Conservation (phyloP, 2,797 vertebrate species). For the Prunella strophiata region DNA sequence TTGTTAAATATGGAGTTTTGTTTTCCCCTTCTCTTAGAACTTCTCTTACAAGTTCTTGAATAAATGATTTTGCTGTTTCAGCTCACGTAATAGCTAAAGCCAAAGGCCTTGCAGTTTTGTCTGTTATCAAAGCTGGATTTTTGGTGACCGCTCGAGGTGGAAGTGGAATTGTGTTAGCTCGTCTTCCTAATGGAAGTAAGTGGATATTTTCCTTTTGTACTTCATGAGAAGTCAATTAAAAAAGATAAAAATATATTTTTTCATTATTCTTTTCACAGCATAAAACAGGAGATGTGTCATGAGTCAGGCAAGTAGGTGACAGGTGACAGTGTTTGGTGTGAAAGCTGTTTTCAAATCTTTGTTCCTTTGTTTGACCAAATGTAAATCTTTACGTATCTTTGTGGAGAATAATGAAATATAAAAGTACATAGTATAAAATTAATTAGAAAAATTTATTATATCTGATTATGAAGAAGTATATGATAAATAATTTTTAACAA, state of each 20-base stretch:
- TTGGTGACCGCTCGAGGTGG: conserved; percentile 94
- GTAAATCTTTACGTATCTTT: background rate
- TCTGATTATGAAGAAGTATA: background rate
- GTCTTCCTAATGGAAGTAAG: conserved; percentile 90
- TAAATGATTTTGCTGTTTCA: conserved; percentile 57
- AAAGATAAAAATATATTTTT: background rate
- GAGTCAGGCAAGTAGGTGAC: background rate
- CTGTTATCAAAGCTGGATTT: conserved; percentile 95
- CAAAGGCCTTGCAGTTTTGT: conserved; percentile 92
- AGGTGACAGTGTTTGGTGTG: background rate
- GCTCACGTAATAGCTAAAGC: conserved; percentile 95
- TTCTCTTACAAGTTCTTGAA: background rate
- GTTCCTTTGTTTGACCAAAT: background rate
- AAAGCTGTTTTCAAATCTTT: background rate
- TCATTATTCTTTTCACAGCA: background rate
- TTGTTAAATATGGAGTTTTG: background rate
- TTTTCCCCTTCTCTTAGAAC: background rate
- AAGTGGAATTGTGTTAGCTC: conserved; percentile 91
- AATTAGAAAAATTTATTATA: background rate
- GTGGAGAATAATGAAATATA: background rate
- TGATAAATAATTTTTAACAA: background rate
- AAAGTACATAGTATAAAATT: background rate
- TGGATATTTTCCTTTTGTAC: background rate
- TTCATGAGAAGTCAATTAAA: background rate
- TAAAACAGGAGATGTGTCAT: background rate